A percentile compares a stretch with the other conserved stretches of the same genome.
These are phyloP conservation scores for Pachydiplax longipennis DNA, from an alignment of 2,888 invertebrate genomes.

Conservation along the genomic window DNA sequence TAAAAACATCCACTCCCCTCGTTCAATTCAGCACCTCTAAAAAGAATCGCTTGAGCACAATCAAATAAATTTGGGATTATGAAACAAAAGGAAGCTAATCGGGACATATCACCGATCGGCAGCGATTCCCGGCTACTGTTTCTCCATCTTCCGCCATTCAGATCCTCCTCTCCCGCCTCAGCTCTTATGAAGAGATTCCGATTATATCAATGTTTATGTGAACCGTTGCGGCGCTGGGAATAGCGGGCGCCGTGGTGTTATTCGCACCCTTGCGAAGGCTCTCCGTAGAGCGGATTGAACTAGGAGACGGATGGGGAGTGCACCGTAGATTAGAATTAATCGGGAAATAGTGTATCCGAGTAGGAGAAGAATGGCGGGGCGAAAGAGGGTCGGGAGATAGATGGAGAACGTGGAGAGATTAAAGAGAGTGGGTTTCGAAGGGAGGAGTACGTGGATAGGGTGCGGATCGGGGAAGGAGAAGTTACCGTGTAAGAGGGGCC, in stretches of 20 bases:
- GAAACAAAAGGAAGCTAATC: no score
- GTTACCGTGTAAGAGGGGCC: conserved; percentile 19
- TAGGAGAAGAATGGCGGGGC: not conserved
- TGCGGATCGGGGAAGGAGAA: not conserved
- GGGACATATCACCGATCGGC: not conserved
- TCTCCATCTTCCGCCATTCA: not conserved
- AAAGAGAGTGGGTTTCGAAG: conserved; percentile 51
- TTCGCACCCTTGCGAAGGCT: conserved; percentile 2
- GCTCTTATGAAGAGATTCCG: conserved; percentile 4
- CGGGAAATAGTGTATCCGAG: conserved; percentile 26
- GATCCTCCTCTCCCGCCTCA: not conserved
- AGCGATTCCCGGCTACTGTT: not conserved
- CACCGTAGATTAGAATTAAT: conserved; percentile 20
- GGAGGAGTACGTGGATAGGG: conserved; percentile 49
- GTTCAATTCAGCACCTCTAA: no score
- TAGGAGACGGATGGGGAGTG: not conserved
- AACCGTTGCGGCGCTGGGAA: conserved; percentile 13
- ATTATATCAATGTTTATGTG: conserved; percentile 40
- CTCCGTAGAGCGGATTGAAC: not conserved
- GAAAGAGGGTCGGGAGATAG: conserved; percentile 46
- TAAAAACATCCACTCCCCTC: no score
- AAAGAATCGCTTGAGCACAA: no score
- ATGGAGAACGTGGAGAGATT: conserved; percentile 50
- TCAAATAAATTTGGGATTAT: no score
- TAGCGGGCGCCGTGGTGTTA: conserved; percentile 9